Evolutionary conservation across 2,888 invertebrate genomes (phyloP).

Genomic region (Lepidochitona cinerea): DNA sequence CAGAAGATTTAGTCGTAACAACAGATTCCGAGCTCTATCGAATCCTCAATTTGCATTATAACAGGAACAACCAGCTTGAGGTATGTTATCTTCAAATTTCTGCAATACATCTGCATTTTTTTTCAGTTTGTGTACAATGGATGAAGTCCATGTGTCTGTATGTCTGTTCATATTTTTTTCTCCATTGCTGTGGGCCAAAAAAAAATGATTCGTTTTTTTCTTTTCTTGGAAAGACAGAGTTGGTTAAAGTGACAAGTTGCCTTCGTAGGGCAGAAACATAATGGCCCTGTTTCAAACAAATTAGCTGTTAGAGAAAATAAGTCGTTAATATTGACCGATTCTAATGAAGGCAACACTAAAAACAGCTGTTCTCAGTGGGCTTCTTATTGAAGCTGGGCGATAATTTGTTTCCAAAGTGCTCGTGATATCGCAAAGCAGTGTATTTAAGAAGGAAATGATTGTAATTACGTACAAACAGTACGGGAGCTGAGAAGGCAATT

Average conservation of each 20-base stretch:
- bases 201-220: too few species aligned
- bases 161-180: background rate
- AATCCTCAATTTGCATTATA: conserved; percentile 92
- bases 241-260: too few species aligned
- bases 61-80: conserved; percentile 71
- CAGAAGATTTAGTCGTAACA: conserved; percentile 93
- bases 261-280: too few species aligned
- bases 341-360: background rate
- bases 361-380: conserved; percentile 1
- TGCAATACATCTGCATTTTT: background rate
- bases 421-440: background rate
- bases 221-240: too few species aligned
- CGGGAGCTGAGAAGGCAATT: background rate
- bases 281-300: too few species aligned
- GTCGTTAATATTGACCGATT: too few species aligned
- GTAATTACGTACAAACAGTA: background rate
- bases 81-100: conserved; percentile 43
- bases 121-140: background rate
- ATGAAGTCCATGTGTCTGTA: too few species aligned
- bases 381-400: background rate
- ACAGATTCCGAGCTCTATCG: conserved; percentile 97
- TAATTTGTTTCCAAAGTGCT: conserved; percentile 7
- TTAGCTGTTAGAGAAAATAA: too few species aligned
- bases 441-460: background rate
- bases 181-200: too few species aligned